A percentile compares a stretch with the other conserved stretches of the same genome.
Evolutionary conservation across 2,888 invertebrate genomes (phyloP).

Genomic region (Agrochola lota): DNA sequence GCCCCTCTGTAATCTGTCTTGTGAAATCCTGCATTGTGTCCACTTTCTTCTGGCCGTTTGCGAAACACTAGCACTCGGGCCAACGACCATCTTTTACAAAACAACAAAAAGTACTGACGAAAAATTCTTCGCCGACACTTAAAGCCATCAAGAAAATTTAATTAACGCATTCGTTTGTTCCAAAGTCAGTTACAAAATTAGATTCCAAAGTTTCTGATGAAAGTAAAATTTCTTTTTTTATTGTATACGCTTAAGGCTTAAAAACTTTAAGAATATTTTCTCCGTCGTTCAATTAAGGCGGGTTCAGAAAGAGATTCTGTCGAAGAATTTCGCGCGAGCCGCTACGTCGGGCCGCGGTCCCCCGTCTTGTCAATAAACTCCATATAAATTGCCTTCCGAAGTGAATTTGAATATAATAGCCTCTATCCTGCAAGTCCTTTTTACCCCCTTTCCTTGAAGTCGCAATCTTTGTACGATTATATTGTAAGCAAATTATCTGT

Average conservation of each 20-base stretch:
- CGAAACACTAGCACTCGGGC: slow-evolving; percentile 70
- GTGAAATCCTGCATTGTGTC: slow-evolving; percentile 87
- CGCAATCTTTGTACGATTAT: slow-evolving; percentile 89
- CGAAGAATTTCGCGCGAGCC: slow-evolving; percentile 85
- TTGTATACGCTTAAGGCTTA: slow-evolving; percentile 68
- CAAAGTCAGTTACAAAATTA: slow-evolving; percentile 48
- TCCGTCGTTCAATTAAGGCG: slow-evolving; percentile 86
- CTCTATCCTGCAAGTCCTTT: slow-evolving; percentile 84
- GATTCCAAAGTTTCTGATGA: slow-evolving; percentile 50
- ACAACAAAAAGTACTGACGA: slow-evolving; percentile 67
- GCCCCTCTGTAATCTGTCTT: slow-evolving; percentile 88
- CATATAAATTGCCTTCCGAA: slow-evolving; percentile 89
- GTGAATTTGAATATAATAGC: slow-evolving; percentile 90
- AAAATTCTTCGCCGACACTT: slow-evolving; percentile 58
- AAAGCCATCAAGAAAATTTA: slow-evolving; percentile 52
- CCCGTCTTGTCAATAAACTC: slow-evolving; percentile 89
- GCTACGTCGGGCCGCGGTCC: slow-evolving; percentile 74
- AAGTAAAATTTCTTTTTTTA: slow-evolving; percentile 60
- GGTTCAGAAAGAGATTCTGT: slow-evolving; percentile 81
- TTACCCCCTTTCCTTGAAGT: slow-evolving; percentile 85
- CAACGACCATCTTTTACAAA: slow-evolving; percentile 54
- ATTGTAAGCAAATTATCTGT: slow-evolving; percentile 91
- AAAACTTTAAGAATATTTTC: slow-evolving; percentile 87
- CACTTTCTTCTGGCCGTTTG: slow-evolving; percentile 82
- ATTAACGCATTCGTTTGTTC: slow-evolving; percentile 49